phyloP scores from a whole-genome alignment of 35 echinoderm and acorn worm genomes.

The Chiridota heheva region DNA sequence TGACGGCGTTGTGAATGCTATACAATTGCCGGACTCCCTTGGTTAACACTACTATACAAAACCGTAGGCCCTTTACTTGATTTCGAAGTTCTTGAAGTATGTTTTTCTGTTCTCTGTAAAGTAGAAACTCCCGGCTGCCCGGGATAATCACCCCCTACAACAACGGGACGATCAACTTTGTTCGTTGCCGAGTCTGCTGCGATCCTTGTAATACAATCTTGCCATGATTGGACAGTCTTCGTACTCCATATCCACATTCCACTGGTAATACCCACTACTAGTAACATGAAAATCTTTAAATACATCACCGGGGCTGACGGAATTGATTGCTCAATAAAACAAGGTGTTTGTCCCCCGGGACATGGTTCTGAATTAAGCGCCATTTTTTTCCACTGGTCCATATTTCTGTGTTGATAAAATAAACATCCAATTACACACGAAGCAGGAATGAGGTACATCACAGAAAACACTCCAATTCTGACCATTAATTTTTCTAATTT shows the following conservation, averaged over 20 bases:
- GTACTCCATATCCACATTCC: constrained; percentile 99
- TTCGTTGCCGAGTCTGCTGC: constrained; percentile 18
- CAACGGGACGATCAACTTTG: constrained; percentile 13
- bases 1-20: too few species aligned
- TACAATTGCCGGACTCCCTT: neutral
- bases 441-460: constrained; percentile 91
- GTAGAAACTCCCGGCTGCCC: neutral
- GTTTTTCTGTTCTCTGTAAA: constrained; percentile 17
- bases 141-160: neutral
- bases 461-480: constrained; percentile 94
- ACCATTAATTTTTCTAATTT: constrained; percentile 98
- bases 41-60: constrained; percentile 18
- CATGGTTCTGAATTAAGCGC: constrained; percentile 59
- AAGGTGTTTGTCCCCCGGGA: constrained; percentile 33
- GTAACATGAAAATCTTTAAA: constrained; percentile 89
- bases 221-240: constrained; percentile 95
- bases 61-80: neutral
- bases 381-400: constrained; percentile 61
- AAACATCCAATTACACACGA: constrained; percentile 89
- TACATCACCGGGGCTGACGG: constrained; percentile 78
- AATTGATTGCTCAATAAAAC: constrained; percentile 71
- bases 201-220: constrained; percentile 52
- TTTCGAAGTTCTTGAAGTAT: neutral
- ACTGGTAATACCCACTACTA: constrained; percentile 94
- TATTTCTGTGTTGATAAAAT: constrained; percentile 86